Conservation (phyloP, 92 coral and sea anemone species). For the Porites evermanni region DNA sequence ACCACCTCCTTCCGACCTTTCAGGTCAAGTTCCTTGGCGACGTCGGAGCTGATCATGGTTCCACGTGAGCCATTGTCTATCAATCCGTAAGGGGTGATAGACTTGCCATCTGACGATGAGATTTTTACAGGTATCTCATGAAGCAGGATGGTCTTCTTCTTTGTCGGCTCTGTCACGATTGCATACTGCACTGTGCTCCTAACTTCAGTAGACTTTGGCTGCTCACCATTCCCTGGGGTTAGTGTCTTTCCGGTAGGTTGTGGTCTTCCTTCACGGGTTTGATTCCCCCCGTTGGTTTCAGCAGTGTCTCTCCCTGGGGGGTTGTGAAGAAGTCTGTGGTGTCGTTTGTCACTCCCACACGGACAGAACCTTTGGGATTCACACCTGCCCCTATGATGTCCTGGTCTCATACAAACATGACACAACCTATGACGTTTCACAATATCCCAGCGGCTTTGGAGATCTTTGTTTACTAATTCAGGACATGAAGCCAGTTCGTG, state of each 20-base stretch:
- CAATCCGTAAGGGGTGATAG: slow-evolving; percentile 53
- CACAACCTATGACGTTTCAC: slow-evolving; percentile 53
- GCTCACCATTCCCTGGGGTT: neutral
- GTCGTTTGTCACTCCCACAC: slow-evolving; percentile 50
- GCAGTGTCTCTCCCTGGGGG: slow-evolving; percentile 13
- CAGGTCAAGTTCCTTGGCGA: slow-evolving; percentile 43
- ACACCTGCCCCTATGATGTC: slow-evolving; percentile 45
- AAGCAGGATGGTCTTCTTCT: slow-evolving; percentile 40
- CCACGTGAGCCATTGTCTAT: slow-evolving; percentile 62
- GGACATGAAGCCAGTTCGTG: slow-evolving; percentile 41
- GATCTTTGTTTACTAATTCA: slow-evolving; percentile 2
- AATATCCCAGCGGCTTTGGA: slow-evolving; percentile 49
- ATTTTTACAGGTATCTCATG: slow-evolving; percentile 64
- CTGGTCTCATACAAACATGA: slow-evolving; percentile 48
- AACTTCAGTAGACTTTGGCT: neutral
- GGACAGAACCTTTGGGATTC: slow-evolving; percentile 38
- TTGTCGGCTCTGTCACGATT: slow-evolving; percentile 19
- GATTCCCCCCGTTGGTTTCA: neutral
- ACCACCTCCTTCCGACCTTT: slow-evolving; percentile 41
- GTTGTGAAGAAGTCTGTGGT: slow-evolving; percentile 51
- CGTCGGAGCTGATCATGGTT: slow-evolving; percentile 56
- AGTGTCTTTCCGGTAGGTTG: neutral
- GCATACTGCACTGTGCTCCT: slow-evolving; percentile 36
- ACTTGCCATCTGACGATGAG: slow-evolving; percentile 8
- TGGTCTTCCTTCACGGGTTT: neutral